These are phyloP conservation scores for Brassicogethes aeneus DNA, from an alignment of 2,888 invertebrate genomes.

Conservation along the genomic window DNA sequence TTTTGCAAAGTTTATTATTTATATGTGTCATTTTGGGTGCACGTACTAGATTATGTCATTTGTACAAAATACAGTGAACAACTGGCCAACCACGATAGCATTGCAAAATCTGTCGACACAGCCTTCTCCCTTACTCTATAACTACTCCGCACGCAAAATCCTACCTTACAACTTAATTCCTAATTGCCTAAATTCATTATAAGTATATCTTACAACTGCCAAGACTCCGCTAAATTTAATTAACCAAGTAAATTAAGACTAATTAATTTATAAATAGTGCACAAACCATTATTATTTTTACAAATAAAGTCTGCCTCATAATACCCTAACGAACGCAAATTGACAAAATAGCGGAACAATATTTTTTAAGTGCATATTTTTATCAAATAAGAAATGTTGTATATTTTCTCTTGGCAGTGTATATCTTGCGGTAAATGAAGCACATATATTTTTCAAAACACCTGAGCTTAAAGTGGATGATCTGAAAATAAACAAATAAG, in stretches of 20 bases:
- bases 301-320: too few species aligned
- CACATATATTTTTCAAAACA: slow-evolving; percentile 1
- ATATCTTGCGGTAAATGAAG: background rate
- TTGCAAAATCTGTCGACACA: slow-evolving; percentile 21
- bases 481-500: background rate
- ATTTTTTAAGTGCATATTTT: background rate
- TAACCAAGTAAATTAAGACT: background rate
- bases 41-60: slow-evolving; percentile 28
- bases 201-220: slow-evolving; percentile 1
- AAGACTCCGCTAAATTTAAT: slow-evolving; percentile 2
- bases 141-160: slow-evolving; percentile 14
- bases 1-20: slow-evolving; percentile 31
- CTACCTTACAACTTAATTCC: slow-evolving; percentile 8
- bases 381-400: background rate
- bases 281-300: background rate
- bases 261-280: background rate
- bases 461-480: slow-evolving; percentile 1
- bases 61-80: slow-evolving; percentile 28
- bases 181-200: slow-evolving; percentile 3
- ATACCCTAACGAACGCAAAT: too few species aligned
- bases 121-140: background rate
- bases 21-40: slow-evolving; percentile 20
- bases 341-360: background rate
- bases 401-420: background rate
- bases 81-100: slow-evolving; percentile 26